Conservation (phyloP, 92 coral and sea anemone species). For the Actinernus sp. region DNA sequence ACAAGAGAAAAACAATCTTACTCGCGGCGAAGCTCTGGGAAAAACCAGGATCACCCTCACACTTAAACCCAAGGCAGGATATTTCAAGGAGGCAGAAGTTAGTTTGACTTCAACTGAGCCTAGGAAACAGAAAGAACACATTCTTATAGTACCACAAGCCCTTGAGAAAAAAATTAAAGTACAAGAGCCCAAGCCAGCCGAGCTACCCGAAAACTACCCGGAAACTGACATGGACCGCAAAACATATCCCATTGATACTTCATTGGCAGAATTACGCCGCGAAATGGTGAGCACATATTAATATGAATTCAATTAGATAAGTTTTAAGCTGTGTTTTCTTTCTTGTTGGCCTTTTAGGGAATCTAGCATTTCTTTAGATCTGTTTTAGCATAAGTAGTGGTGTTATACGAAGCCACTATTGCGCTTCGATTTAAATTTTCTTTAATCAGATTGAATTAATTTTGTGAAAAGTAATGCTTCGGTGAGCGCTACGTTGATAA, state of each 20-base stretch:
- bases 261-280: constrained; percentile 26
- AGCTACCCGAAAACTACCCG: neutral
- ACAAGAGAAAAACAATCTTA: neutral
- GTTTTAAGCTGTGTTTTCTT: neutral
- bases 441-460: no score
- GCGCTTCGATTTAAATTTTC: no score
- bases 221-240: constrained; percentile 10
- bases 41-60: constrained; percentile 5
- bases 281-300: constrained; percentile 19
- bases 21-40: constrained; percentile 1
- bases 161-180: constrained; percentile 1
- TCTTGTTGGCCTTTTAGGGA: neutral
- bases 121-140: no score
- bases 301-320: neutral
- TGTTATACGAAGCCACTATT: no score
- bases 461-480: no score
- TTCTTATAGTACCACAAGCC: constrained; percentile 7
- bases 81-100: neutral
- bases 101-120: no score
- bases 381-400: no score
- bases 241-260: constrained; percentile 23
- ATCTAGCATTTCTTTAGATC: neutral
- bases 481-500: no score
- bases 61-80: constrained; percentile 6
- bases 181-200: neutral